These are phyloP conservation scores for Sclerurus mexicanus DNA, from an alignment of 2,113 vertebrate genomes.

Conservation along the genomic window DNA sequence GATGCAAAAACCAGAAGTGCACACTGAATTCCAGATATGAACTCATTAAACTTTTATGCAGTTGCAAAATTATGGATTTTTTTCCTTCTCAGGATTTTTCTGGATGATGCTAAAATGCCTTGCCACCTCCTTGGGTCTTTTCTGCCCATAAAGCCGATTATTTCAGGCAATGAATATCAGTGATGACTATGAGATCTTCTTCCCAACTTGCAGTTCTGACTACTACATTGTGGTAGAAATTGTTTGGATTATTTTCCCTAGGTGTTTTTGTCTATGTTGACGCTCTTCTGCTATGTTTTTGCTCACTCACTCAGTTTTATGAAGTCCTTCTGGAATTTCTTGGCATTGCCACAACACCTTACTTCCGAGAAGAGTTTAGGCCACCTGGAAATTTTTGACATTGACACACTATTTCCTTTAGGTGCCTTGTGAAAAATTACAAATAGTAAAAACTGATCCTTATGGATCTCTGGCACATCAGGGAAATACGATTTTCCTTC, in stretches of 20 bases:
- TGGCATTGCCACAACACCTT: not conserved
- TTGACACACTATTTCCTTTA: not conserved
- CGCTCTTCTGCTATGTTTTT: not conserved
- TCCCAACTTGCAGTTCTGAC: not conserved
- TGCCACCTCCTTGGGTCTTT: not conserved
- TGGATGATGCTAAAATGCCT: not conserved
- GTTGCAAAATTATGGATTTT: not conserved
- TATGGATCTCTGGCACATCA: not conserved
- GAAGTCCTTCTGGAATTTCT: not conserved
- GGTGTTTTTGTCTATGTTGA: not conserved
- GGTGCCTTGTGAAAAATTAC: not conserved
- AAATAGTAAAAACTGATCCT: not conserved
- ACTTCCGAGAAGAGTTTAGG: not conserved
- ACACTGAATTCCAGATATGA: not conserved
- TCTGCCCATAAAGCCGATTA: not conserved
- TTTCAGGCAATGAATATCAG: not conserved
- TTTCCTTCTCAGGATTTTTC: not conserved
- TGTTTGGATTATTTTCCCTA: not conserved
- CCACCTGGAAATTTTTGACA: not conserved
- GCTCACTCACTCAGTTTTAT: not conserved
- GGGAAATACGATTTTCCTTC: not conserved
- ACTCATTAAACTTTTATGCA: not conserved
- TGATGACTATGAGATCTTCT: not conserved
- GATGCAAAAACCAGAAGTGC: not conserved
- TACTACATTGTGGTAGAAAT: not conserved